Evolutionary conservation across 92 coral and sea anemone genomes (phyloP).

Genomic region (Phenganax subtilis): DNA sequence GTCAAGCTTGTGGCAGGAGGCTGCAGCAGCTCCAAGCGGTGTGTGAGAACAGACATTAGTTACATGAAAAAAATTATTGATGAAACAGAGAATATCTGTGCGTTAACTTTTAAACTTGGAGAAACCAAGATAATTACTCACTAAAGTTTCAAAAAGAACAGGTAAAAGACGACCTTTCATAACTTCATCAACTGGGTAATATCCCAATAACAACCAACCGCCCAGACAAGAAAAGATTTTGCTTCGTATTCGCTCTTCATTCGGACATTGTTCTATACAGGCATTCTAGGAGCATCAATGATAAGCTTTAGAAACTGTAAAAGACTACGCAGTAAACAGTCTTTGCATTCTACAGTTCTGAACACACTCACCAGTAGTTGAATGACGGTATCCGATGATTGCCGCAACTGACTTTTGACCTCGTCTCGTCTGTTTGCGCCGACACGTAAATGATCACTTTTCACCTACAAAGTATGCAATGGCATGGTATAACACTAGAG

Average conservation of each 20-base stretch:
- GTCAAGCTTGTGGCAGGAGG: no score
- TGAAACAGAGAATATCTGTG: background rate
- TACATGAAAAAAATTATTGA: background rate
- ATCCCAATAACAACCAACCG: constrained; percentile 90
- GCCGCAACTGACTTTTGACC: constrained; percentile 70
- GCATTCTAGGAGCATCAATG: constrained; percentile 52
- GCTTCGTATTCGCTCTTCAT: constrained; percentile 63
- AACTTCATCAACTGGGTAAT: constrained; percentile 81
- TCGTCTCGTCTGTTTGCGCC: constrained; percentile 95
- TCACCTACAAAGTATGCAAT: constrained; percentile 51
- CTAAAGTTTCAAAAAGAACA: constrained; percentile 67
- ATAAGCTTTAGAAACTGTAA: background rate
- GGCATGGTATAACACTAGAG: background rate
- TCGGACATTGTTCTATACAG: constrained; percentile 75
- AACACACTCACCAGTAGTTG: constrained; percentile 64
- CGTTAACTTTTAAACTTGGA: background rate
- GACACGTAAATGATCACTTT: constrained; percentile 84
- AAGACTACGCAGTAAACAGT: background rate
- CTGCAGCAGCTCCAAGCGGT: no score
- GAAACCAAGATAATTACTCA: constrained; percentile 36
- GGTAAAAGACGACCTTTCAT: constrained; percentile 77
- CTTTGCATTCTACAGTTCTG: background rate
- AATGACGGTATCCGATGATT: constrained; percentile 64
- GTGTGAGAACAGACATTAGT: background rate
- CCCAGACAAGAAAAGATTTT: constrained; percentile 92